Percentiles rank a stretch among this genome's conserved stretches.
Evolutionary conservation across 2,113 vertebrate species (phyloP).

Genomic region (Hassar affinis): DNA sequence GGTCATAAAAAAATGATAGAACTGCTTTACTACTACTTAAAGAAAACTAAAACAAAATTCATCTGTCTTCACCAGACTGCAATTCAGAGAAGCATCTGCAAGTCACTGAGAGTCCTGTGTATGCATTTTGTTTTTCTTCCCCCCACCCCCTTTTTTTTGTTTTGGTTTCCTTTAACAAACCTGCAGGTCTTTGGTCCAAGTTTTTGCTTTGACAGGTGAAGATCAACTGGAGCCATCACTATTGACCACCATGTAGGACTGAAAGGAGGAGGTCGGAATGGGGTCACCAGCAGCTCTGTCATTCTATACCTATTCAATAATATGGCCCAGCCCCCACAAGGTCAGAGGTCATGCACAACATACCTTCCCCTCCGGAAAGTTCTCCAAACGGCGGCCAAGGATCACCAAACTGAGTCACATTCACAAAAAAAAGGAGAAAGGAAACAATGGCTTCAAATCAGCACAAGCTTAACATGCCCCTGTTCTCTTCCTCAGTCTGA

Average conservation of each 20-base stretch:
- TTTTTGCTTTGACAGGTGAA: slow-evolving; percentile 79
- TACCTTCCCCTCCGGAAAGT: slow-evolving; percentile 59
- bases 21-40: not conserved
- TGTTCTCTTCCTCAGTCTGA: not conserved
- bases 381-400: slow-evolving; percentile 54
- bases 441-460: slow-evolving; percentile 4
- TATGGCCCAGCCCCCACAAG: slow-evolving; percentile 57
- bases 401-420: slow-evolving; percentile 41
- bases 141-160: slow-evolving; percentile 50
- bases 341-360: slow-evolving; percentile 66
- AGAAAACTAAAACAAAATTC: not conserved
- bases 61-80: slow-evolving; percentile 19
- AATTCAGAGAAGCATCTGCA: slow-evolving; percentile 41
- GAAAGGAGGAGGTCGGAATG: slow-evolving; percentile 56
- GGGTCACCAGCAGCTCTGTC: slow-evolving; percentile 69
- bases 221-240: slow-evolving; percentile 70
- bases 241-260: slow-evolving; percentile 68
- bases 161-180: slow-evolving; percentile 67
- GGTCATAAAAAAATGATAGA: too few relatives aligned
- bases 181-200: slow-evolving; percentile 70
- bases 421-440: not conserved
- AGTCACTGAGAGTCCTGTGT: slow-evolving; percentile 29
- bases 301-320: slow-evolving; percentile 74
- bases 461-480: not conserved
- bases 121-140: slow-evolving; percentile 59